These are phyloP conservation scores for Thera britannica DNA, from an alignment of 2,888 invertebrate species.

Conservation along the genomic window DNA sequence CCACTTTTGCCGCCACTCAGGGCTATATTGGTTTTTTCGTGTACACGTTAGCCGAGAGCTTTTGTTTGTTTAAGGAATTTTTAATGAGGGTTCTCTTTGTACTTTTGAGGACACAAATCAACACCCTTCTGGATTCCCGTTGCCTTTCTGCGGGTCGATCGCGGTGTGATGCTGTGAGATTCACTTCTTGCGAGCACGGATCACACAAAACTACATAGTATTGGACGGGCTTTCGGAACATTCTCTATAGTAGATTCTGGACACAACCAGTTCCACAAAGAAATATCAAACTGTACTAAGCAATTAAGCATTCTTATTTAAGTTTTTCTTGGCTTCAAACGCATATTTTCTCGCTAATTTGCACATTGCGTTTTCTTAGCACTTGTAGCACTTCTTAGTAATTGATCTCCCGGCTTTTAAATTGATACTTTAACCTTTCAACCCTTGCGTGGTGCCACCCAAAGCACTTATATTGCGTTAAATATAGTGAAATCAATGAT, in stretches of 20 bases:
- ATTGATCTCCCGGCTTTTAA: conserved; percentile 52
- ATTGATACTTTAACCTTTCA: conserved; percentile 57
- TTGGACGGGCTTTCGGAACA: not conserved
- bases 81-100: conserved; percentile 67
- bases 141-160: conserved; percentile 10
- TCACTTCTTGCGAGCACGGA: not conserved
- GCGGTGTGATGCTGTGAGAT: not conserved
- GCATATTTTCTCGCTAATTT: conserved; percentile 5
- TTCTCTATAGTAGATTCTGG: too few relatives aligned
- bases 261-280: too few relatives aligned
- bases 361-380: conserved; percentile 44
- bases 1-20: conserved; percentile 75
- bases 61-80: conserved; percentile 79
- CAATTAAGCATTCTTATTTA: not conserved
- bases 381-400: conserved; percentile 71
- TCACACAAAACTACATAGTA: not conserved
- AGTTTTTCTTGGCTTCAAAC: not conserved
- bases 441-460: conserved; percentile 49
- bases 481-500: not conserved
- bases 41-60: conserved; percentile 69
- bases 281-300: not conserved
- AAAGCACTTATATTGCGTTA: not conserved
- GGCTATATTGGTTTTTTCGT: conserved; percentile 81
- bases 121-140: conserved; percentile 40
- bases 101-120: conserved; percentile 46